Percentiles rank a stretch among this genome's conserved stretches.
Evolutionary conservation across 2,113 vertebrate genomes (phyloP).

Genomic region (Poeciliopsis retropinna): DNA sequence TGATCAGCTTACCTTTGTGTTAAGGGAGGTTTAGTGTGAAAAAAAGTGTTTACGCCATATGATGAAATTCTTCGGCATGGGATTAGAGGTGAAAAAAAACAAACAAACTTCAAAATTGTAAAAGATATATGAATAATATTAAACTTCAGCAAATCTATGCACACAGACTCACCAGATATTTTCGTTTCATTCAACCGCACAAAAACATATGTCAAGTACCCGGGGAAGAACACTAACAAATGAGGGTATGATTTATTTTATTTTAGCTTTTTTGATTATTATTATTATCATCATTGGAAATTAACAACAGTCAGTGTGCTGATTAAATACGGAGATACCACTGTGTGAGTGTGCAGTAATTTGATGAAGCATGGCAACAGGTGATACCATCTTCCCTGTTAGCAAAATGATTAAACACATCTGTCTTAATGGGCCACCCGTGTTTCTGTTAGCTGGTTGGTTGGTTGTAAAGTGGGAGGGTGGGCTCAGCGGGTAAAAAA

Average conservation of each 20-base stretch:
- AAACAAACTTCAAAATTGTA: no score
- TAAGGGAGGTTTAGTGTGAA: neutral
- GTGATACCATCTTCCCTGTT: conserved; percentile 8
- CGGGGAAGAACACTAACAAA: neutral
- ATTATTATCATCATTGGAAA: neutral
- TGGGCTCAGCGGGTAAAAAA: neutral
- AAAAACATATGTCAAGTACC: neutral
- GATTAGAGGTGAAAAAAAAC: neutral
- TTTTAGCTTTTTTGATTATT: neutral
- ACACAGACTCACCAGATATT: neutral
- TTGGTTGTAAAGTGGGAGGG: neutral
- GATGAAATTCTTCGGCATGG: neutral
- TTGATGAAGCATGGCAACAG: conserved; percentile 6
- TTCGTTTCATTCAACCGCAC: neutral
- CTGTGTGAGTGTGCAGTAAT: neutral
- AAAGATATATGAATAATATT: no score
- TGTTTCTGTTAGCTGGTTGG: neutral
- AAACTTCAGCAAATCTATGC: neutral
- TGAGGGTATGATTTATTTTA: neutral
- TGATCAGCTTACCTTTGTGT: conserved; percentile 15
- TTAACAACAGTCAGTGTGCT: neutral
- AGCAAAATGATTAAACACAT: neutral
- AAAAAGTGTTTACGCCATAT: neutral
- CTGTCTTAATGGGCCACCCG: neutral
- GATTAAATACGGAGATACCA: neutral